Percentiles rank a stretch among this genome's conserved stretches.
phyloP scores from a whole-genome alignment of 2,888 invertebrate genomes.

The Rhabditoides inermis region DNA sequence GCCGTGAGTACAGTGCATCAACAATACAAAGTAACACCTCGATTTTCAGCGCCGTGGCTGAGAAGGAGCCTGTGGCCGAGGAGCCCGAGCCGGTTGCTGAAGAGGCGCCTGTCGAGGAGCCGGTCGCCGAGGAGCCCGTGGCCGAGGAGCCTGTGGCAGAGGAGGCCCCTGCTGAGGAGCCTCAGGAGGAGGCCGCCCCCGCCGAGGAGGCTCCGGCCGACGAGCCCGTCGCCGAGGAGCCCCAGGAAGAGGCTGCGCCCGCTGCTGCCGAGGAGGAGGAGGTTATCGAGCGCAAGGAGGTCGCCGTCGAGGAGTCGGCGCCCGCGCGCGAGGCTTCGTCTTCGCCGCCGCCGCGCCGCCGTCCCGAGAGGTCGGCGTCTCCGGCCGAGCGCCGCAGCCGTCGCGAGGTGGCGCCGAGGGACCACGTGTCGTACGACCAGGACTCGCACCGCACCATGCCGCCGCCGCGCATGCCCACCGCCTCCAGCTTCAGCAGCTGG shows the following conservation, averaged over 20 bases:
- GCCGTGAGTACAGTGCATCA: no score
- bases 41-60: conserved; percentile 9
- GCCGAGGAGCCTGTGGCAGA: conserved; percentile 15
- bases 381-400: conserved; percentile 16
- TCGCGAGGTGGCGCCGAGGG: conserved; percentile 19
- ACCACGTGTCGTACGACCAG: conserved; percentile 32
- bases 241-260: conserved; percentile 5
- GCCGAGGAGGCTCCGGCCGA: conserved; percentile 1
- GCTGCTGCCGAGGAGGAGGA: conserved; percentile 8
- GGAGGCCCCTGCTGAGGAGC: conserved; percentile 8
- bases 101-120: neutral
- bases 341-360: conserved; percentile 33
- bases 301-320: conserved; percentile 15
- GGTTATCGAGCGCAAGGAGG: neutral
- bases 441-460: conserved; percentile 43
- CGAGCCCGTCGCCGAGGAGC: conserved; percentile 8
- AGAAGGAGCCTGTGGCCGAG: conserved; percentile 14
- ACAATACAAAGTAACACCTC: no score
- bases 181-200: conserved; percentile 1
- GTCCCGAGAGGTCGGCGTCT: conserved; percentile 31
- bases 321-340: conserved; percentile 20
- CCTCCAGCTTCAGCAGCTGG: conserved; percentile 48
- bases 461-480: conserved; percentile 45
- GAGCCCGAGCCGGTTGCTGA: conserved; percentile 5
- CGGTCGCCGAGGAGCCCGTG: neutral